Evolutionary conservation across 2,113 vertebrate genomes (phyloP), one percentile per base, ranked within the genome.

Genomic region (Anseranas semipalmata): DNA sequence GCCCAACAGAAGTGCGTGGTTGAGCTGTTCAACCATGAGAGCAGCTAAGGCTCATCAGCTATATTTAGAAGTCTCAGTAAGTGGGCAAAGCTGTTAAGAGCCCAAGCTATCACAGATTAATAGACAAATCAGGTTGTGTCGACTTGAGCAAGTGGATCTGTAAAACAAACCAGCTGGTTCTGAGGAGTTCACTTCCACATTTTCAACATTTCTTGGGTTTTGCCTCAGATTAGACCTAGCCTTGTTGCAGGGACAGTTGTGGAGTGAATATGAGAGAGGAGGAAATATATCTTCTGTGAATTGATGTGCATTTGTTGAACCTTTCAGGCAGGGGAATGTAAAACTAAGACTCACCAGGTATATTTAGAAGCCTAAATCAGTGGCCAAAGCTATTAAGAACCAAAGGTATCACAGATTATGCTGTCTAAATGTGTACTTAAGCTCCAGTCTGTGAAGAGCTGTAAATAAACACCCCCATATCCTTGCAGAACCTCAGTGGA

Each of bases 321-420:
- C 5, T 68, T 90, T 73, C 67, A 53, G 4, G 45, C 75, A 68
- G 24, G 30, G 39, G 11, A 63, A 22, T 76, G 85, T 82, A 89
- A 81, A 89, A 9, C 60, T 24, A 62, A 94, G 66, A 43, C 59
- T 82, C 41, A 66, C 3, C 25, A 85, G 48, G 39, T 91, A 62
- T 73, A 67, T 77, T 95, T 94, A 95, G 55, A 89, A 67, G 74
- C 76, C 81, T 83, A 89, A 94, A 79, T 72, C 37, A 85, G 71
- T n/a, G 27, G 39, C 71, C 48, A 80, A 85, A 87, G 41, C 63
- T 76, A 73, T 77, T 89, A 92, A 85, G 74, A 82, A 73, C 41
- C 43, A 28, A 56, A 80, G 10, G n/a, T 53, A 30, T n/a, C 77
- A 46, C 77, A 83, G 91, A 89, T 92, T 93, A 91, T 48, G 46